Percentiles rank a stretch among this genome's conserved stretches.
phyloP scores from a whole-genome alignment of 2,888 invertebrate genomes.

The Cataglyphis albicans region DNA sequence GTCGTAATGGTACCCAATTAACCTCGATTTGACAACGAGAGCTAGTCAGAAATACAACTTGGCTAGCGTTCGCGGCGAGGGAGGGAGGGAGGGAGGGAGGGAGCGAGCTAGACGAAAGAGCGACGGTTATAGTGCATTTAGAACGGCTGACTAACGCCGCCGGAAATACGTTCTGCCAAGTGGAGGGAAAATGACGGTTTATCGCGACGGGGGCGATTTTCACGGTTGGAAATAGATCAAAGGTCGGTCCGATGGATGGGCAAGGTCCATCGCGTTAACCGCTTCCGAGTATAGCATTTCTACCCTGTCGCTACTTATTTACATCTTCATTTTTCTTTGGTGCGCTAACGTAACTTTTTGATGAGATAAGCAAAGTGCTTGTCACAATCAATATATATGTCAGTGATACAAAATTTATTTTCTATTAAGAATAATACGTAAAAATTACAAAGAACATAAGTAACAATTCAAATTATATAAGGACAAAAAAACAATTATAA shows the following conservation, averaged over 20 bases:
- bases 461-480: neutral
- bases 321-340: conserved; percentile 26
- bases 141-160: conserved; percentile 76
- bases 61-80: conserved; percentile 54
- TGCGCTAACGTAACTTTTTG: neutral
- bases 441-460: neutral
- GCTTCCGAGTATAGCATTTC: conserved; percentile 41
- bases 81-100: conserved; percentile 25
- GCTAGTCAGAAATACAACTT: conserved; percentile 73
- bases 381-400: neutral
- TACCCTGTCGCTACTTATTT: conserved; percentile 27
- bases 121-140: conserved; percentile 69
- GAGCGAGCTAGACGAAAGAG: conserved; percentile 57
- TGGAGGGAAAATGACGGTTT: conserved; percentile 67
- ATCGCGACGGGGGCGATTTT: conserved; percentile 61
- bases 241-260: conserved; percentile 65
- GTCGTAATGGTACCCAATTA: conserved; percentile 74
- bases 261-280: conserved; percentile 61
- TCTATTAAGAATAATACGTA: neutral
- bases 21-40: conserved; percentile 72
- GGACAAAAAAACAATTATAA: neutral
- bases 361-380: conserved; percentile 8
- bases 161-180: conserved; percentile 75
- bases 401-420: neutral
- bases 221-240: conserved; percentile 73